phyloP scores from a whole-genome alignment of 1,140 invertebrate species.

The Microvelia longipes region DNA sequence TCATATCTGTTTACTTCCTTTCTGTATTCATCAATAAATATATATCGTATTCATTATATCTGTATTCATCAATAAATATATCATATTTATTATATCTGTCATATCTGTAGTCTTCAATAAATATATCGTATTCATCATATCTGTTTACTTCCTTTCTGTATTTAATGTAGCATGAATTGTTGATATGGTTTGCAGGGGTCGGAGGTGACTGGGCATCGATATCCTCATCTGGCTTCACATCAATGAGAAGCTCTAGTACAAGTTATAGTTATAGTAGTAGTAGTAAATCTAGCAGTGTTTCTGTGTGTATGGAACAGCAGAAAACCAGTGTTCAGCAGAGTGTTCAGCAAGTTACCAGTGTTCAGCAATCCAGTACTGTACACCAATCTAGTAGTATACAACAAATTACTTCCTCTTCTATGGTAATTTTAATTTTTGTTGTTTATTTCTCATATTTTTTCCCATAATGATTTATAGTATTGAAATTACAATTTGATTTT shows the following conservation, averaged over 20 bases:
- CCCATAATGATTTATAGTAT: too few species aligned
- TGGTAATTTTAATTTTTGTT: background rate
- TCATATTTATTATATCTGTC: too few species aligned
- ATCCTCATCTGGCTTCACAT: background rate
- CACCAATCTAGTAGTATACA: background rate
- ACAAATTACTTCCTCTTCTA: background rate
- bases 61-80: too few species aligned
- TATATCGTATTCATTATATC: too few species aligned
- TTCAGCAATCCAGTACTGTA: background rate
- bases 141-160: too few species aligned
- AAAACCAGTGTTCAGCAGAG: background rate
- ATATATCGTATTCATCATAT: too few species aligned
- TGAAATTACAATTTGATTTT: too few species aligned
- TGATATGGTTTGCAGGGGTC: background rate
- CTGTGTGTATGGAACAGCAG: constrained; percentile 4
- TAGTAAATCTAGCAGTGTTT: constrained; percentile 4
- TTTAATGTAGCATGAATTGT: too few species aligned
- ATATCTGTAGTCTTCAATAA: too few species aligned
- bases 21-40: too few species aligned
- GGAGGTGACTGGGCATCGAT: background rate
- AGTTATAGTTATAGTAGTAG: background rate
- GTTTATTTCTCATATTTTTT: too few species aligned
- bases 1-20: too few species aligned
- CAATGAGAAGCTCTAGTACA: background rate
- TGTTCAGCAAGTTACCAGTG: background rate